Evolutionary conservation across 2,797 vertebrate species (phyloP), one percentile per base, ranked within the genome.

Genomic region (Channa striata): DNA sequence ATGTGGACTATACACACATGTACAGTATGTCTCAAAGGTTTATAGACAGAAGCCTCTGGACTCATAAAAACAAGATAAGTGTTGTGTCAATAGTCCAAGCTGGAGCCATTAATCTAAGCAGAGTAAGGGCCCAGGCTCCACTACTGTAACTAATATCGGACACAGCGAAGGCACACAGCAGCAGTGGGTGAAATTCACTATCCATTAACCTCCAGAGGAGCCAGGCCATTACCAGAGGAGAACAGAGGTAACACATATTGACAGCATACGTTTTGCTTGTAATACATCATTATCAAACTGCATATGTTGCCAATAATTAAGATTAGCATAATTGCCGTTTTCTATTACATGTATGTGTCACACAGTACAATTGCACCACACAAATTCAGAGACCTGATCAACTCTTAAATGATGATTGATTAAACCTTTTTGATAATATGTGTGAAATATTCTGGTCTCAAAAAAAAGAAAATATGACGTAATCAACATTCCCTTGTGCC

Each of bases 41-140:
- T 89, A 89, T 81, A 81, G 88, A 88, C 82, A 87, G 79, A 87
- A 87, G 81, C 84, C 17, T 46, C 66, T 58, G 69, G 68, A 78
- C 82, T 91, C 90, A 91, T 92, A 93, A 94, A 93, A 81, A 77
- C 85, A 87, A 85, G 88, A 86, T 93, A 93, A 95, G 88, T 90
- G 92, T 85, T 90, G 87, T 94, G 90, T 93, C 94, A 92, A 93
- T 93, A 94, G 83, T 84, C 81, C 84, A 85, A 86, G 57, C 81
- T 62, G 78, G 61, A 59, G 69, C 78, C 87, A 90, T 94, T 92
- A 91, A 93, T 94, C 93, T 86, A 16, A 65, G 70, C 57, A 74
- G 76, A 81, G 82, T 74, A 83, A 84, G 74, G 82, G 78, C 59
- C 51, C 43, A 13, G 61, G 67, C 71, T 68, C 36, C 50, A 47